These are phyloP conservation scores for Gortyna flavago DNA, from an alignment of 2,888 invertebrate genomes.

Conservation along the genomic window DNA sequence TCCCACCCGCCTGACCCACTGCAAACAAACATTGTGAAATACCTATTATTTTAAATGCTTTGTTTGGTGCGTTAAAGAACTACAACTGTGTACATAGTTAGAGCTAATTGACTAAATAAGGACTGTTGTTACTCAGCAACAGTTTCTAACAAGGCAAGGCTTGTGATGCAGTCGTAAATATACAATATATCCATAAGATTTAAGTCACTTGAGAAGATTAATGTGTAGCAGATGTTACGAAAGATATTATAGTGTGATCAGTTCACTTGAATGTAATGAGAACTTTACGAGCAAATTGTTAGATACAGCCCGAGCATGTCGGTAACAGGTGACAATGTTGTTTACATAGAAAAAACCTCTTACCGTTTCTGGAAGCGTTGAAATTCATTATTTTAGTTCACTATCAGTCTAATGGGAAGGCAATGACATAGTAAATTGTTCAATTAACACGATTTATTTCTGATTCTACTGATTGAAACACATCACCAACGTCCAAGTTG, in stretches of 20 bases:
- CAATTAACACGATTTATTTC: slow-evolving; percentile 72
- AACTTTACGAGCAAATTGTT: slow-evolving; percentile 28
- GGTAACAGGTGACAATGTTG: slow-evolving; percentile 42
- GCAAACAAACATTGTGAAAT: slow-evolving; percentile 51
- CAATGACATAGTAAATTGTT: slow-evolving; percentile 77
- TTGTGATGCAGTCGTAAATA: slow-evolving; percentile 7
- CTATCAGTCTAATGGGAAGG: slow-evolving; percentile 65
- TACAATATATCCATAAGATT: neutral
- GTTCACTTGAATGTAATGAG: slow-evolving; percentile 15
- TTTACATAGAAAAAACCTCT: slow-evolving; percentile 50
- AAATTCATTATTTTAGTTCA: slow-evolving; percentile 81
- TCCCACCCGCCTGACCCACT: slow-evolving; percentile 83
- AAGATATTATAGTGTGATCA: neutral
- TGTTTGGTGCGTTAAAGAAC: neutral
- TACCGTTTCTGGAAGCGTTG: slow-evolving; percentile 88
- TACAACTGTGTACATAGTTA: neutral
- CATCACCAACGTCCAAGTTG: slow-evolving; percentile 82
- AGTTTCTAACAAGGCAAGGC: neutral
- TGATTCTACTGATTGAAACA: slow-evolving; percentile 79
- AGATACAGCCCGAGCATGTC: slow-evolving; percentile 27
- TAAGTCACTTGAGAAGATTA: neutral
- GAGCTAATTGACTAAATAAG: neutral
- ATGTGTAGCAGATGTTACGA: slow-evolving; percentile 6
- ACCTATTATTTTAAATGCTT: neutral
- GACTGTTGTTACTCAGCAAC: slow-evolving; percentile 17